These are phyloP conservation scores for Pygathrix nemaeus DNA, from an alignment of 2,113 vertebrate genomes.

Conservation along the genomic window DNA sequence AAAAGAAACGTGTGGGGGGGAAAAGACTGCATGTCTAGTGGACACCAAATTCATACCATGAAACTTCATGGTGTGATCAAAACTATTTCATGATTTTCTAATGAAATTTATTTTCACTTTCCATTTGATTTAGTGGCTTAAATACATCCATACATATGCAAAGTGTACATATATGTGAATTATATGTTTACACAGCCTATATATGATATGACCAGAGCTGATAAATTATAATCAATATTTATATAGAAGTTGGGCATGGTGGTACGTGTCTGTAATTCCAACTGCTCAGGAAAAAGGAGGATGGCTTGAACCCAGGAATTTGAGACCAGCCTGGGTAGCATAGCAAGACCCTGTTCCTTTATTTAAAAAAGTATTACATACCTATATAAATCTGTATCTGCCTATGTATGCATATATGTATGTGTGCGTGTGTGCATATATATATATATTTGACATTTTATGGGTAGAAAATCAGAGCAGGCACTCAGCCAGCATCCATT, in stretches of 20 bases:
- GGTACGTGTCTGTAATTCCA: neutral
- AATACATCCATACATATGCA: neutral
- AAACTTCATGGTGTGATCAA: neutral
- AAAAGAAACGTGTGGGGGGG: neutral
- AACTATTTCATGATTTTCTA: neutral
- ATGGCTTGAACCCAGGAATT: neutral
- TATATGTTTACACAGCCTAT: neutral
- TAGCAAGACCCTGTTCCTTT: neutral
- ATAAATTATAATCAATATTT: neutral
- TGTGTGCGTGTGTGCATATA: neutral
- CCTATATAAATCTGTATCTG: no score
- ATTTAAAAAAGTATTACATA: neutral
- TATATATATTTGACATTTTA: neutral
- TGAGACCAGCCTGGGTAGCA: neutral
- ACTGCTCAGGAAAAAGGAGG: neutral
- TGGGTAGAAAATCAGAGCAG: neutral
- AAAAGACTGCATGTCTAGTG: neutral
- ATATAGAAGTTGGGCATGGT: neutral
- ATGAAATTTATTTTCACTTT: neutral
- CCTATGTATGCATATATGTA: neutral
- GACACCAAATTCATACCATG: neutral
- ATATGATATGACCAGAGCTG: neutral
- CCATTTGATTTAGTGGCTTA: neutral
- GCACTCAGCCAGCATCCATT: neutral
- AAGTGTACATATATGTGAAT: neutral